phyloP scores from a whole-genome alignment of 2,888 invertebrate genomes.

The Neoscelio sp. region DNA sequence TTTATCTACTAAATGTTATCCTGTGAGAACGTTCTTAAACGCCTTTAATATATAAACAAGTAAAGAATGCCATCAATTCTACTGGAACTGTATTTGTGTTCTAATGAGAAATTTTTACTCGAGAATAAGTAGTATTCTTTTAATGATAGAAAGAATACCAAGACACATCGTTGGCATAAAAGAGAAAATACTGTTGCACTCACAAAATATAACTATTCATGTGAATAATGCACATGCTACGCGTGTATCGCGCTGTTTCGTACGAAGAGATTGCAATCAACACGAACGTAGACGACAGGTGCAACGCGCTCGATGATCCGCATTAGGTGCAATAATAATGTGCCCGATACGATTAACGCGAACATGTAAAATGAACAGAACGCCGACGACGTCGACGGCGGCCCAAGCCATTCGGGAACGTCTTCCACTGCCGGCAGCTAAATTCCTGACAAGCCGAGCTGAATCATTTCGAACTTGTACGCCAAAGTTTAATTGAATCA shows the following conservation, averaged over 20 bases:
- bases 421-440: constrained; percentile 60
- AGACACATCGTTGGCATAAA: neutral
- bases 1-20: too few relatives aligned
- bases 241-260: constrained; percentile 14
- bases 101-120: too few relatives aligned
- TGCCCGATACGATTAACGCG: constrained; percentile 35
- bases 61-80: too few relatives aligned
- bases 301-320: constrained; percentile 62
- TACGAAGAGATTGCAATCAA: constrained; percentile 38
- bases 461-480: constrained; percentile 69
- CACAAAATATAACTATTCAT: constrained; percentile 34
- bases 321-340: constrained; percentile 50
- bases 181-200: constrained; percentile 10
- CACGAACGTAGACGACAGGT: constrained; percentile 25
- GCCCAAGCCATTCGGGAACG: constrained; percentile 37
- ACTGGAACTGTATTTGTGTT: too few relatives aligned
- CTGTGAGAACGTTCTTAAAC: too few relatives aligned
- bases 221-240: constrained; percentile 37
- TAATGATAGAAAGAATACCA: too few relatives aligned
- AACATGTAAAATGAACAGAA: constrained; percentile 60
- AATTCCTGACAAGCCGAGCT: constrained; percentile 59
- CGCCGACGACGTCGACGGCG: constrained; percentile 8
- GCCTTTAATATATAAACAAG: too few relatives aligned
- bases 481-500: constrained; percentile 71
- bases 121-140: too few relatives aligned